A percentile compares a stretch with the other conserved stretches of the same genome.
Evolutionary conservation across 2,888 invertebrate genomes (phyloP).

Genomic region (Megalurothrips usitatus): DNA sequence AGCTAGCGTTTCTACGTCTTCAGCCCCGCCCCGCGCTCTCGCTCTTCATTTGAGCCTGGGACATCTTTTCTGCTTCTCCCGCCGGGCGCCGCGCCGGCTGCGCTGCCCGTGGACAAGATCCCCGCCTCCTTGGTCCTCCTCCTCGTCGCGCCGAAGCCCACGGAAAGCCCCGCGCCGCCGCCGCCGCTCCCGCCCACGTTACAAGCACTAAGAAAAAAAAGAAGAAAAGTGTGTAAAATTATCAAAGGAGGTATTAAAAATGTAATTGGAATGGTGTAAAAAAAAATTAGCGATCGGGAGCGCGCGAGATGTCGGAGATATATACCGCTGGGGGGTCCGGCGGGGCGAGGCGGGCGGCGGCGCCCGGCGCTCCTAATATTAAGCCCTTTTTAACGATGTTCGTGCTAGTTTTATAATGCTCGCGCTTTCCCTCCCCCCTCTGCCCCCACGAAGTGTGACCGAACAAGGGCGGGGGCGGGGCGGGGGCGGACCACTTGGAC

Average conservation of each 20-base stretch:
- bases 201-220: conserved; percentile 17
- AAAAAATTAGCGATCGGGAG: conserved; percentile 9
- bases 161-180: not conserved
- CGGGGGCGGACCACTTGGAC: not conserved
- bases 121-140: not conserved
- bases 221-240: conserved; percentile 27
- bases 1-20: not conserved
- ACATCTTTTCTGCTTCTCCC: too few species aligned
- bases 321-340: not conserved
- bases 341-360: too few species aligned
- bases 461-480: not conserved
- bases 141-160: not conserved
- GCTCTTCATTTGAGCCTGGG: not conserved
- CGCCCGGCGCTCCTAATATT: not conserved
- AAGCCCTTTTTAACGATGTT: conserved; percentile 23
- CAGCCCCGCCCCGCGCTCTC: not conserved
- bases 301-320: conserved; percentile 8
- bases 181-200: not conserved
- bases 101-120: too few species aligned
- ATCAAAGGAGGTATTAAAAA: conserved; percentile 23
- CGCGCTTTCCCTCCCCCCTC: too few species aligned
- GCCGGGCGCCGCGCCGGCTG: too few species aligned
- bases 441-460: conserved; percentile 8
- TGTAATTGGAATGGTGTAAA: conserved; percentile 25
- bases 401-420: conserved; percentile 25